phyloP scores from a whole-genome alignment of 1,140 invertebrate species.

The Zelostemma sp. region DNA sequence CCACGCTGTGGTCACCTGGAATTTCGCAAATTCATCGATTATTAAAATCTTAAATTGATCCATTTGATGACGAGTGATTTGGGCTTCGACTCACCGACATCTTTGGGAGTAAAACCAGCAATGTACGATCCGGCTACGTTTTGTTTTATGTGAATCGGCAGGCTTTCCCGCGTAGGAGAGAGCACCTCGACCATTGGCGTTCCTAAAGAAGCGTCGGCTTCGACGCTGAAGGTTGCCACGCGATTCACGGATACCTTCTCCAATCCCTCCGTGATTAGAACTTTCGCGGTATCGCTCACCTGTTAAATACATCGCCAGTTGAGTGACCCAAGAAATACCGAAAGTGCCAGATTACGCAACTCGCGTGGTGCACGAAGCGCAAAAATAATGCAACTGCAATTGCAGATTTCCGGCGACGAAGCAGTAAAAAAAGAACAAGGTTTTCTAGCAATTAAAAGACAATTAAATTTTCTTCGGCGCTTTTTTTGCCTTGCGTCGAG shows the following conservation, averaged over 20 bases:
- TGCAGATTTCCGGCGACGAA: background rate
- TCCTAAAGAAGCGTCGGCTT: constrained; percentile 78
- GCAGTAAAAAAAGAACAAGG: background rate
- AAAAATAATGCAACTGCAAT: background rate
- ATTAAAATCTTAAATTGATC: too few species aligned
- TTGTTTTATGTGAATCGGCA: constrained; percentile 76
- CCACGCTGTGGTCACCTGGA: constrained; percentile 89
- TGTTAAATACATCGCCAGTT: constrained; percentile 38
- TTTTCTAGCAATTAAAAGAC: background rate
- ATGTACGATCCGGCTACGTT: constrained; percentile 63
- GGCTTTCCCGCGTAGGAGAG: constrained; percentile 79
- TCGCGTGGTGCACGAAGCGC: background rate
- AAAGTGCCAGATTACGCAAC: background rate
- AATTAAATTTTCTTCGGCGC: background rate
- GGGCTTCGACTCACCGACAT: constrained; percentile 88
- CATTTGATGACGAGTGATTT: too few species aligned
- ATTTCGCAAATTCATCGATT: background rate
- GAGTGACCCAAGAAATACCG: constrained; percentile 3
- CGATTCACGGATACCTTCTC: constrained; percentile 94
- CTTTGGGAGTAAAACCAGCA: constrained; percentile 87
- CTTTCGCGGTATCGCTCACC: constrained; percentile 67
- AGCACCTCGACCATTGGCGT: constrained; percentile 83
- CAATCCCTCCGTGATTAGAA: constrained; percentile 81
- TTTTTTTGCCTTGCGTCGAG: too few species aligned
- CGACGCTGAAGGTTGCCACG: constrained; percentile 86